Evolutionary conservation across 2,113 vertebrate species (phyloP), one percentile per base, ranked within the genome.

Genomic region (Tonatia bakeri): DNA sequence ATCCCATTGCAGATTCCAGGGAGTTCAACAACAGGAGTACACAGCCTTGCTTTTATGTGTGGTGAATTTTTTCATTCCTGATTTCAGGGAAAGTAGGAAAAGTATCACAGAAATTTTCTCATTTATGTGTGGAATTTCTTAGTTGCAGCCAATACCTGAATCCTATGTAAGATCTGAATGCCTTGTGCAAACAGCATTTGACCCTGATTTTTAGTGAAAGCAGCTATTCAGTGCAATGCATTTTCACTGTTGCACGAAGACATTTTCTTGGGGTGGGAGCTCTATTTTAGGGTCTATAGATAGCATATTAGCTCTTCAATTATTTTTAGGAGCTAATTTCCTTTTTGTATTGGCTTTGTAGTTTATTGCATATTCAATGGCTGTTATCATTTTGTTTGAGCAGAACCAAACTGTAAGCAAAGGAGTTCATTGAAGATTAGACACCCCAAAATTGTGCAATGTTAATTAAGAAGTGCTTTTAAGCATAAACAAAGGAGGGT

Each of bases 111-210:
- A 65, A n/a, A 54, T 73, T 61, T 61, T 96, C 50, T 56, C 73
- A 7, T 61, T 83, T 90, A 67, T 85, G 36, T 0, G 0, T 9
- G 22, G 28, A 20, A 79, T 95, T 88, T 75, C 84, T 94, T 64
- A 54, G n/a, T 2, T 52, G 45, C 17, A 69, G 0, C 52, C 31
- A 64, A 15, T 31, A 40, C 2, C 20, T 4, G 36, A n/a, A 0
- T 61, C 1, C 40, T 92, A 15, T 87, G 20, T 24, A n/a, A 4
- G 59, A 22, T 67, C 45, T n/a, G 5, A 10, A 19, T 5, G 31
- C 88, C 77, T 77, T 47, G 54, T 50, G 38, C 33, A 50, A 38
- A 38, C 50, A 33, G 93, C 28, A 22, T 1, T 38, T 91, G n/a
- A 9, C 36, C 19, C 20, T 3, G 64, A n/a, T 22, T 86, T 52